Conservation (phyloP, 2,888 invertebrate species). For the Reticulitermes lucifugus region DNA sequence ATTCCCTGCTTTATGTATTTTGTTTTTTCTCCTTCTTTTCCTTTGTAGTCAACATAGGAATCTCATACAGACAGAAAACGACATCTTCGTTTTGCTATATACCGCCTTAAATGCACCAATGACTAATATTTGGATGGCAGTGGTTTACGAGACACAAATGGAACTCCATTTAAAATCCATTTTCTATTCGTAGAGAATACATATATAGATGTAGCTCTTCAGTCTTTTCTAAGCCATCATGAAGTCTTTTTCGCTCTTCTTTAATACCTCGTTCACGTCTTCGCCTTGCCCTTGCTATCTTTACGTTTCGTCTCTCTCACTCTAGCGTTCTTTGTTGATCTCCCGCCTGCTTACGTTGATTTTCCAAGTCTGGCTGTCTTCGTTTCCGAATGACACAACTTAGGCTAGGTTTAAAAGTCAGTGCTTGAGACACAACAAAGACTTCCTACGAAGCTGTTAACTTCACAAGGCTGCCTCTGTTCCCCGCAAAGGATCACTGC, state of each 20-base stretch:
- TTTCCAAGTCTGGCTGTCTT: neutral
- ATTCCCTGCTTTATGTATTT: neutral
- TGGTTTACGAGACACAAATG: constrained; percentile 12
- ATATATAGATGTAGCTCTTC: neutral
- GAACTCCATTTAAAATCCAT: constrained; percentile 20
- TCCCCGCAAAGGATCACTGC: too few species aligned
- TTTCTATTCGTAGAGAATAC: neutral
- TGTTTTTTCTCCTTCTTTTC: neutral
- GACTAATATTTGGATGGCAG: constrained; percentile 2
- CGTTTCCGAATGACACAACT: neutral
- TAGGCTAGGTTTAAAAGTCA: neutral
- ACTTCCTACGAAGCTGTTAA: too few species aligned
- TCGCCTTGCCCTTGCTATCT: neutral
- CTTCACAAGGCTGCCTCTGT: too few species aligned
- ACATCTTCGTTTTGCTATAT: neutral
- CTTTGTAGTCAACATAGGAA: neutral
- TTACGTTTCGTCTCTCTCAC: neutral
- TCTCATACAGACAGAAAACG: constrained; percentile 9
- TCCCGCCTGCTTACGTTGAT: neutral
- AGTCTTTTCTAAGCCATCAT: neutral
- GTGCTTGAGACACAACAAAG: neutral
- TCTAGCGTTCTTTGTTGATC: neutral
- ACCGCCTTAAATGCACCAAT: neutral
- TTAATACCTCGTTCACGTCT: constrained; percentile 1
- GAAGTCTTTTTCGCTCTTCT: neutral